These are phyloP conservation scores for Xylocampa areola DNA, from an alignment of 2,888 invertebrate genomes.

Conservation along the genomic window DNA sequence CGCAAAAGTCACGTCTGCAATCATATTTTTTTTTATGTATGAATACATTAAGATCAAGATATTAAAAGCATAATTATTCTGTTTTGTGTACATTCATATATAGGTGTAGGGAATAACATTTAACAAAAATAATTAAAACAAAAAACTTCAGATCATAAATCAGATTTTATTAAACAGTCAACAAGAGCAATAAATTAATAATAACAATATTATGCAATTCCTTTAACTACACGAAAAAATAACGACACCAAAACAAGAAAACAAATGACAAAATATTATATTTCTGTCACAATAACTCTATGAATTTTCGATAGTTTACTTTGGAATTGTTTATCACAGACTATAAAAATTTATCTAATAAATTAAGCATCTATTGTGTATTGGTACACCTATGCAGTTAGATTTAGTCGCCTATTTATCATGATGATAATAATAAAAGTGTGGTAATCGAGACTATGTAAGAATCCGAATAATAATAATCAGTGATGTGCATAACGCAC, in stretches of 20 bases:
- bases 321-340: slow-evolving; percentile 56
- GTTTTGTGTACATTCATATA: too few relatives aligned
- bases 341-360: slow-evolving; percentile 32
- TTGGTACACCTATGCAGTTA: slow-evolving; percentile 1
- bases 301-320: slow-evolving; percentile 10
- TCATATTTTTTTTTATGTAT: too few relatives aligned
- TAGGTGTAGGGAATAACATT: neutral
- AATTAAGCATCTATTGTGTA: slow-evolving; percentile 8
- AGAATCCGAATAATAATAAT: too few relatives aligned
- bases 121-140: slow-evolving; percentile 14
- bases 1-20: too few relatives aligned
- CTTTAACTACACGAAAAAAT: slow-evolving; percentile 20
- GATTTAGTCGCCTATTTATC: slow-evolving; percentile 11
- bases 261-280: slow-evolving; percentile 1
- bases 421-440: too few relatives aligned
- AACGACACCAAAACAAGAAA: slow-evolving; percentile 14
- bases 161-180: slow-evolving; percentile 47
- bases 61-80: too few relatives aligned
- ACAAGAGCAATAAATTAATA: slow-evolving; percentile 34
- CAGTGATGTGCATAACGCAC: too few relatives aligned
- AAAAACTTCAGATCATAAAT: slow-evolving; percentile 10
- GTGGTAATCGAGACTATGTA: too few relatives aligned
- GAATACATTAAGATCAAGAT: too few relatives aligned
- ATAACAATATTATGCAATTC: slow-evolving; percentile 32
- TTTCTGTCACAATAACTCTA: slow-evolving; percentile 16